These are phyloP conservation scores for Centropus unirufus DNA, from an alignment of 2,113 vertebrate genomes.

Conservation along the genomic window DNA sequence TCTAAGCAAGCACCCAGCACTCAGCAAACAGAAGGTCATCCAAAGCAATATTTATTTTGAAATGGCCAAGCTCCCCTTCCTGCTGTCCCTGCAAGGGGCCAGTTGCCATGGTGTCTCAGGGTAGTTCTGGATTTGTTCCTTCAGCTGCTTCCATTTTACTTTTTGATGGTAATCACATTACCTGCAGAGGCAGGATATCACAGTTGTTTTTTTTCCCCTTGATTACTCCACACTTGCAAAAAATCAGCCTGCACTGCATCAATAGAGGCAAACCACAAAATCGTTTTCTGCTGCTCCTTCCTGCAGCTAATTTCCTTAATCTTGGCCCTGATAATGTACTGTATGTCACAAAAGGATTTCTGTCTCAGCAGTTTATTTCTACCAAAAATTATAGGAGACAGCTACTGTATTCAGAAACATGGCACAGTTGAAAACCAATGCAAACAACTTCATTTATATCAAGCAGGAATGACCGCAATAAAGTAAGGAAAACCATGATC, in stretches of 20 bases:
- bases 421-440: neutral
- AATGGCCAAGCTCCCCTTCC: neutral
- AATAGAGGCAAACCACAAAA: neutral
- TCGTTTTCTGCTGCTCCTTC: neutral
- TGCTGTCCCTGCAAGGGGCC: slow-evolving; percentile 6
- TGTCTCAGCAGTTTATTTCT: neutral
- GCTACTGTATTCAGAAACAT: neutral
- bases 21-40: neutral
- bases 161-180: slow-evolving; percentile 23
- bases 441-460: neutral
- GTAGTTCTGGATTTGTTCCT: slow-evolving; percentile 40
- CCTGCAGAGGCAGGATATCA: neutral
- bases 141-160: slow-evolving; percentile 17
- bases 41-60: neutral
- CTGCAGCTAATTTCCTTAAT: neutral
- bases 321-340: neutral
- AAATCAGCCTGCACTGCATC: neutral
- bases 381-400: neutral
- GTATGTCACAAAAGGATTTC: neutral
- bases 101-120: slow-evolving; percentile 75
- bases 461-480: neutral
- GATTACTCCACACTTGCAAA: neutral
- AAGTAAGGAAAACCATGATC: neutral
- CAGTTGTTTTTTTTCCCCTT: neutral
- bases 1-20: neutral